phyloP scores from a whole-genome alignment of 2,888 invertebrate species.

The Tanypteryx hageni region DNA sequence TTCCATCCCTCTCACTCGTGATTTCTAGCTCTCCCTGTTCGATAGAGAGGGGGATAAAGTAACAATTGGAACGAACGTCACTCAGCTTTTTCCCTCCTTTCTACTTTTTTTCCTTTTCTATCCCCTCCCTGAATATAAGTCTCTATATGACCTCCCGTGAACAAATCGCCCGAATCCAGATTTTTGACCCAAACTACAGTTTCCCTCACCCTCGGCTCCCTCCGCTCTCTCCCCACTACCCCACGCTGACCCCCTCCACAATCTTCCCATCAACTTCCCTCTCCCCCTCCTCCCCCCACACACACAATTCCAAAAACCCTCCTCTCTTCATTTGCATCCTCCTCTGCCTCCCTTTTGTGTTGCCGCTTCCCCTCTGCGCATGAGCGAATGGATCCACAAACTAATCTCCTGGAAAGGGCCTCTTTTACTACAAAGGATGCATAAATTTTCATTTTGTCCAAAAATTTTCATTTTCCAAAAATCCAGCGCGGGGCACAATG shows the following conservation, averaged over 20 bases:
- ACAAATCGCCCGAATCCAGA: conserved; percentile 24
- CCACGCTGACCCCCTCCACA: not conserved
- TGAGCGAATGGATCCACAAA: conserved; percentile 67
- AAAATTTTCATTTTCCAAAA: conserved; percentile 69
- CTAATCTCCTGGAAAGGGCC: conserved; percentile 71
- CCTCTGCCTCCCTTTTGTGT: conserved; percentile 26
- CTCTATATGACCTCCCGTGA: conserved; percentile 6
- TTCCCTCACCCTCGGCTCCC: not conserved
- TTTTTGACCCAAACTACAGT: conserved; percentile 1
- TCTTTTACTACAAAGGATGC: conserved; percentile 68
- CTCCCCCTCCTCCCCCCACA: too few relatives aligned
- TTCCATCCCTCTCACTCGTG: not conserved
- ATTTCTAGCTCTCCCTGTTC: not conserved
- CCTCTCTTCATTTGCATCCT: conserved; percentile 48
- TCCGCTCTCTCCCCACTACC: not conserved
- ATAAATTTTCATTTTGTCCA: conserved; percentile 69
- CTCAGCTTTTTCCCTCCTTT: conserved; percentile 24
- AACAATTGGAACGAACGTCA: conserved; percentile 5
- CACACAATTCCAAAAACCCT: not conserved
- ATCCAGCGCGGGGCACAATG: conserved; percentile 65
- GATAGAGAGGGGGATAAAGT: not conserved
- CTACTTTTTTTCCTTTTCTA: not conserved
- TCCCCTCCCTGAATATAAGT: not conserved
- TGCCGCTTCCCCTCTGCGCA: conserved; percentile 20
- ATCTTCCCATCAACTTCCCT: not conserved